Evolutionary conservation across 1,140 invertebrate species (phyloP), one percentile per base, ranked within the genome.

Genomic region (Diachasmimorpha longicaudata): DNA sequence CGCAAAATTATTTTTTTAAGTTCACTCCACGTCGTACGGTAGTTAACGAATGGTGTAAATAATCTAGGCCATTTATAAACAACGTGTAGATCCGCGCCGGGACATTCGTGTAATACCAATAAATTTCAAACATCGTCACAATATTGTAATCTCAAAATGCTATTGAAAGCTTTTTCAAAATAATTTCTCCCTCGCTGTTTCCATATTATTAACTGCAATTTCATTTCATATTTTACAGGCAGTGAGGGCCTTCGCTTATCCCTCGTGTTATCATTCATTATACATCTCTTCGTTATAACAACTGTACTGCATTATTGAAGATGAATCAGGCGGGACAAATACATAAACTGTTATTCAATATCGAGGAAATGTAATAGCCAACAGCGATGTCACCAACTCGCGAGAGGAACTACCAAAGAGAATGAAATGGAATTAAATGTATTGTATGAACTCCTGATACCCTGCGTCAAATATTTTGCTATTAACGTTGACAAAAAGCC

Each of bases 391-490:
- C 13, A 52, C 48, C 39, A 42, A 42, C 0, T 16, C n/a, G 14
- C 48, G 48, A 19, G 23, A 63, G 19, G 58, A 19, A 63, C 9
- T 9, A 63, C 1, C 19, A 23, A 55, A 10, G 14, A 55, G 19
- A 55, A 55, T 19, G 10, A 25, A 63, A 25, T 9, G 58, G 4
- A 23, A 63, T 19, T 63, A 31, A 63, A 63, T 63, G 58, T 63
- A 63, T 63, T 58, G 21, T 21, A 58, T 58, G 52, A 58, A 58
- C 21, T 63, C 23, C 58, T 19, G 0, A 63, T 25, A 63, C 58
- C 58, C 58, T 63, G 58, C 58, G 58, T 63, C 58, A 63, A 63
- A 23, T 63, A 63, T 63, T 63, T 63, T 63, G 58, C 58, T 63
- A 63, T 63, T 25, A 1, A 25, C 58, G 58, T 63, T 25, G 21